Percentiles rank a stretch among this genome's conserved stretches.
phyloP scores from a whole-genome alignment of 2,113 vertebrate species.

The Saccopteryx bilineata region DNA sequence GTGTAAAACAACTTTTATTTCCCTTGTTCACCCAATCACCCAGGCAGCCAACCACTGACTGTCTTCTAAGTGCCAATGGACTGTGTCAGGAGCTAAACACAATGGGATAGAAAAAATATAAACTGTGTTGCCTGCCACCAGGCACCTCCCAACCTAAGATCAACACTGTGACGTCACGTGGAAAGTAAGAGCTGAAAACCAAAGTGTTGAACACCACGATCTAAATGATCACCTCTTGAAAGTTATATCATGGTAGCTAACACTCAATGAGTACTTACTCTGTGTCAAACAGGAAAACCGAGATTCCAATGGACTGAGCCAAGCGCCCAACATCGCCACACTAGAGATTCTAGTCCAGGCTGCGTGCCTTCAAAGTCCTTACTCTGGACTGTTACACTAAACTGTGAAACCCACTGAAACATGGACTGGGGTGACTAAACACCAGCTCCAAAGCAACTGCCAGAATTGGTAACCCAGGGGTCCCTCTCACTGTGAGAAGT shows the following conservation, averaged over 20 bases:
- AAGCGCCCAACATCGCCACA: constrained; percentile 18
- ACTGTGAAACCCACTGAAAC: not conserved
- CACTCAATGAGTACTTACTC: not conserved
- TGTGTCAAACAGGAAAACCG: not conserved
- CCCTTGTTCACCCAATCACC: not conserved
- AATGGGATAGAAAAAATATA: not conserved
- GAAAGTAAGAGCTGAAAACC: not conserved
- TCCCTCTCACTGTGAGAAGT: not conserved
- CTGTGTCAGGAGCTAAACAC: not conserved
- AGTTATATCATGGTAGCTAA: not conserved
- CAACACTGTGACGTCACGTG: too few species aligned
- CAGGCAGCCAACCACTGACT: not conserved
- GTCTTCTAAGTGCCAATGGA: not conserved
- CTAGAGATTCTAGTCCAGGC: constrained; percentile 8
- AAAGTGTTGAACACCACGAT: not conserved
- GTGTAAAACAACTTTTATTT: constrained; percentile 47
- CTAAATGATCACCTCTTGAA: not conserved
- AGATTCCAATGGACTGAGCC: not conserved
- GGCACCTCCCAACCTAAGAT: not conserved
- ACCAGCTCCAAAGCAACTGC: not conserved
- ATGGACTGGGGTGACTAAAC: not conserved
- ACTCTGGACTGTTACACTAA: not conserved
- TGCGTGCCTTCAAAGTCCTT: not conserved
- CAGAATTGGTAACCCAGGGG: not conserved
- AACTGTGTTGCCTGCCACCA: too few species aligned